Evolutionary conservation across 2,888 invertebrate genomes (phyloP), one percentile per base, ranked within the genome.

Genomic region (Scaptomyza reducta): DNA sequence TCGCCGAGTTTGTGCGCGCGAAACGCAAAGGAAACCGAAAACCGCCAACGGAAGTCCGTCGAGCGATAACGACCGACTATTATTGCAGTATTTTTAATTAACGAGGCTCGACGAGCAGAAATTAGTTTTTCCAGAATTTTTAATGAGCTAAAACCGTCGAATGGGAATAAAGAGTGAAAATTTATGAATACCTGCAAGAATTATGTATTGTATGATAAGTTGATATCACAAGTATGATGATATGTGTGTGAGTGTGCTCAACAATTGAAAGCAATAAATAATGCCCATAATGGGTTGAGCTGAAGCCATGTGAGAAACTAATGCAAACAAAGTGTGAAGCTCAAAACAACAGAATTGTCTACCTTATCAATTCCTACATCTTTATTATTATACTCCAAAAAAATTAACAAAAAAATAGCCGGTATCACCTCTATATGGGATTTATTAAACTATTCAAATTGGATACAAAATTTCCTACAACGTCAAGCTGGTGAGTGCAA

Each of bases 141-240:
- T 84, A 70, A 83, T 79, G 66, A 76, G 71, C 45, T 44, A 38
- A 56, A 54, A 29, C 53, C 53, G 47, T 44, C 61, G 64, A 71
- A 71, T 69, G 63, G 63, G 73, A 79, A 86, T 79, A 60, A 80
- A 69, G 62, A 79, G 84, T 88, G 84, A 56, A 82, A 78, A 74
- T 85, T 82, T 70, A 78, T 81, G 86, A 81, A 65, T 78, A 73
- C 78, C 70, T 64, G 40, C 60, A 66, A 83, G 87, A 81, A 81
- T 81, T 81, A 79, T 88, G 88, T 65, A 68, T 88, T 87, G 84
- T 83, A 73, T 87, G 84, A 81, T 81, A 88, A 87, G 84, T 84
- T 74, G 61, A 74, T 84, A 74, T 78, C 74, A 72, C 68, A 41
- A 57, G 44, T 50, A 73, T 58, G 22, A 81, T 87, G 88, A 87